Evolutionary conservation across 2,113 vertebrate species (phyloP).

Genomic region (Peromyscus polionotus): DNA sequence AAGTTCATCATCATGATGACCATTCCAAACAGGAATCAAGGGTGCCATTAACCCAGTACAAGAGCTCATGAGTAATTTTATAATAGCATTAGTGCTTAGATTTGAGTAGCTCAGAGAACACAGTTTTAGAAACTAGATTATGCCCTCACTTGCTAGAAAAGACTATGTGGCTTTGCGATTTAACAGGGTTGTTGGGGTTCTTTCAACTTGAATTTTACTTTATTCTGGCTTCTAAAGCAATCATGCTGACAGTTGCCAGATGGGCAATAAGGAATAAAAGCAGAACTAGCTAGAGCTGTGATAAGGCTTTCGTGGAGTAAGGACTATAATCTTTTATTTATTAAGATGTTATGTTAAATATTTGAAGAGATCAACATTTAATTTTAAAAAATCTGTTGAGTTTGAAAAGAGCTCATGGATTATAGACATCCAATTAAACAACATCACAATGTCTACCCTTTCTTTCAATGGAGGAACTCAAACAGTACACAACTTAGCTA

Average conservation of each 20-base stretch:
- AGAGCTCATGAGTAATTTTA: background rate
- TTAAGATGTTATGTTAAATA: constrained; percentile 76
- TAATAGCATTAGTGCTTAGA: too few relatives aligned
- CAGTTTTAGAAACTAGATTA: background rate
- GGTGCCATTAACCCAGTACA: background rate
- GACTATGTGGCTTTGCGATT: background rate
- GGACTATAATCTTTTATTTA: constrained; percentile 77
- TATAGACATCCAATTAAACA: background rate
- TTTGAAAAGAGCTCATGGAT: constrained; percentile 65
- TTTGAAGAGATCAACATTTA: constrained; percentile 82
- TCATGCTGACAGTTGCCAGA: constrained; percentile 64
- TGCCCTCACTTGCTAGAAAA: background rate
- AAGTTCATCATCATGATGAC: too few relatives aligned
- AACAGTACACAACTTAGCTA: background rate
- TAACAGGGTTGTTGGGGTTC: background rate
- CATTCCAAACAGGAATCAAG: background rate
- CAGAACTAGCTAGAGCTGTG: constrained; percentile 11
- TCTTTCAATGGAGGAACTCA: background rate
- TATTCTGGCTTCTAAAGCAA: constrained; percentile 58
- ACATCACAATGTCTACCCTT: too few relatives aligned
- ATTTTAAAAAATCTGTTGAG: constrained; percentile 75
- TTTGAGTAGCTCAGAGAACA: background rate
- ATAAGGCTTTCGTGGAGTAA: constrained; percentile 51
- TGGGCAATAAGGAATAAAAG: constrained; percentile 68
- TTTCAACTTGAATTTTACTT: constrained; percentile 64